Base-by-base conservation (phyloP, 2,888 invertebrate genomes). In the Rotaria macrura region DNA sequence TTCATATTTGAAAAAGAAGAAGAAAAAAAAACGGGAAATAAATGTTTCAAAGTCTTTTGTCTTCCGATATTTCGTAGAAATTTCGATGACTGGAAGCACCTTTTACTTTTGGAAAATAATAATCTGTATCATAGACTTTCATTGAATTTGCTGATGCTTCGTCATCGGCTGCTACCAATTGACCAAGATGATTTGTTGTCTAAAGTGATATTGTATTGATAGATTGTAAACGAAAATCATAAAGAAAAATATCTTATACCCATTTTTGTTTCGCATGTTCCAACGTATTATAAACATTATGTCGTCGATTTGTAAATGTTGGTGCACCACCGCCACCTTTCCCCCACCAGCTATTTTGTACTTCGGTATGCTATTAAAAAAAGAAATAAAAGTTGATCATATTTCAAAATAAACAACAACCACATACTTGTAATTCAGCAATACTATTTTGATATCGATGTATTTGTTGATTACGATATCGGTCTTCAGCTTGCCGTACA, bases 321-420 rank as follows among this genome's bases (percentile, higher is more conserved):
- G 79, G 25, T 79, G 43, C 79, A 43, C 79, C 43, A 25, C 23
- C 79, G 6, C 43, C 79, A 43, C 34, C n/a, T 79, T 10, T 79
- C 4, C 79, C 79, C 79, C 79, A 79, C 79, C 79, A 79, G 34
- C 43, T 43, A n/a, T 43, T 79, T 5, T 43, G 40, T n/a, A n/a
- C 25, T 79, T 79, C 79, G 3, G 79, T 79, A 79, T 79, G 79
- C 79, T 79, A n/a, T n/a, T n/a, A 79, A 38, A n/a, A 25, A 40
- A 20, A n/a, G 14, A 7, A 29, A 23, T 9, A 72, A 6, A 38
- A 20, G 9, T 38, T 38, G n/a, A n/a, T 72, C 7, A 40, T 40
- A 38, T 40, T 74, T 40, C 23, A 12, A 29, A 43, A 23, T 40
- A 38, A 38, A 23, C 10, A 25, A 12, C 3, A 20, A 9, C 12